A percentile compares a stretch with the other conserved stretches of the same genome.
Conservation (phyloP, 1,140 invertebrate species). For the Calephelis nemesis region DNA sequence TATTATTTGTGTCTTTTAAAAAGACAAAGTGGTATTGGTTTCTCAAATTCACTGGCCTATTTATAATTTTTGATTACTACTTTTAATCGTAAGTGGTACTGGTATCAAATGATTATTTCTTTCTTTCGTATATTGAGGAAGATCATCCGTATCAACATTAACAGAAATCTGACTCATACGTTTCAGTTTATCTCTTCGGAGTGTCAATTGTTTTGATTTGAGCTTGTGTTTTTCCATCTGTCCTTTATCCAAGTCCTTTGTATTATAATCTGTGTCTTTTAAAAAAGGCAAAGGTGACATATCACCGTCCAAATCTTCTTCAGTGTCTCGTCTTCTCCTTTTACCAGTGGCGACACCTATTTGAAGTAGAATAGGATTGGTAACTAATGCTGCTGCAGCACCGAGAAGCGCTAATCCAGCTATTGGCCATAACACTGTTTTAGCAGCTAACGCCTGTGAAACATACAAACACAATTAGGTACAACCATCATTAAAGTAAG, state of each 20-base stretch:
- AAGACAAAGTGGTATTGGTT: too few relatives aligned
- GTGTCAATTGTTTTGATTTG: not conserved
- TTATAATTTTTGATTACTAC: not conserved
- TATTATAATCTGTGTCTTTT: not conserved
- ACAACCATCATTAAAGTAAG: too few relatives aligned
- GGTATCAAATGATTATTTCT: slow-evolving; percentile 39
- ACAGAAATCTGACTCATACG: not conserved
- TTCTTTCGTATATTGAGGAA: not conserved
- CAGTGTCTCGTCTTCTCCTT: slow-evolving; percentile 58
- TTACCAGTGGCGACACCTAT: slow-evolving; percentile 84
- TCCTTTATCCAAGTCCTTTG: not conserved
- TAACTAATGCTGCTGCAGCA: slow-evolving; percentile 87
- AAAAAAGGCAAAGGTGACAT: slow-evolving; percentile 14
- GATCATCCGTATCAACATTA: not conserved
- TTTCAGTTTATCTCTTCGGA: not conserved
- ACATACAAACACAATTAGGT: slow-evolving; percentile 16
- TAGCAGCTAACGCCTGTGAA: slow-evolving; percentile 72
- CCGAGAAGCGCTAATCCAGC: slow-evolving; percentile 89
- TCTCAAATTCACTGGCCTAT: too few relatives aligned
- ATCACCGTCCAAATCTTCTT: slow-evolving; percentile 41
- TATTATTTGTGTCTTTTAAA: too few relatives aligned
- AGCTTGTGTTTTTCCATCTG: not conserved
- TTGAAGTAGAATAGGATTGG: slow-evolving; percentile 87
- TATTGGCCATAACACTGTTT: slow-evolving; percentile 84
- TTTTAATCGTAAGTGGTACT: slow-evolving; percentile 45